A percentile compares a stretch with the other conserved stretches of the same genome.
phyloP scores from a whole-genome alignment of 2,113 vertebrate genomes.

The Ammospiza caudacuta region DNA sequence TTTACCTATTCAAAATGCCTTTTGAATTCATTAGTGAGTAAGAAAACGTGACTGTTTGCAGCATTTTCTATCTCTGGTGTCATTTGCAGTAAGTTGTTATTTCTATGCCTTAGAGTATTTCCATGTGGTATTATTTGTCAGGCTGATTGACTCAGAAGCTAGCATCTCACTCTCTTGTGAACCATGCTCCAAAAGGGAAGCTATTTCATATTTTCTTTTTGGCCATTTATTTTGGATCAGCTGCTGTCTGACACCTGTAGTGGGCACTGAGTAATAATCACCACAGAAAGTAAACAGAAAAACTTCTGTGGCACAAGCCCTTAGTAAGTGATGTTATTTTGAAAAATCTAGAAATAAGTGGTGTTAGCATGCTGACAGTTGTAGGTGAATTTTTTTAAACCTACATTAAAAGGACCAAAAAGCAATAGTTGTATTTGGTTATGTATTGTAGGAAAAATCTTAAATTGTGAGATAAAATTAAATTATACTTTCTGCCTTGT shows the following conservation, averaged over 20 bases:
- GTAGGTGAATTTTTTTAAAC: background rate
- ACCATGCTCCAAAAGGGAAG: background rate
- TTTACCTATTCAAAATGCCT: background rate
- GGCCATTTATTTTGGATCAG: background rate
- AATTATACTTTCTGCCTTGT: background rate
- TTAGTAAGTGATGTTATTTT: background rate
- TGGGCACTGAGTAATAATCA: background rate
- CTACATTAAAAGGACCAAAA: background rate
- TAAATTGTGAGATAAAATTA: background rate
- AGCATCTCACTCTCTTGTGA: background rate
- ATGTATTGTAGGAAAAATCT: background rate
- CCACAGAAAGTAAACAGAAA: background rate
- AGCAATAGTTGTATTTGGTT: background rate
- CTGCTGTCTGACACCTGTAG: background rate
- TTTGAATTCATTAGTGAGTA: background rate
- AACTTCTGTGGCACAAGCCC: background rate
- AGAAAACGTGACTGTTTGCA: background rate
- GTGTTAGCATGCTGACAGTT: background rate
- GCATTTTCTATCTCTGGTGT: background rate
- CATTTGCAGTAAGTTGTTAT: background rate
- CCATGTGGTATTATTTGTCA: background rate
- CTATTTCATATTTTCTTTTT: background rate
- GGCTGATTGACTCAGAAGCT: background rate
- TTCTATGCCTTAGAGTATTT: background rate
- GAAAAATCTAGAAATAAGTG: background rate